Evolutionary conservation across 2,113 vertebrate species (phyloP).

Genomic region (Columba livia): DNA sequence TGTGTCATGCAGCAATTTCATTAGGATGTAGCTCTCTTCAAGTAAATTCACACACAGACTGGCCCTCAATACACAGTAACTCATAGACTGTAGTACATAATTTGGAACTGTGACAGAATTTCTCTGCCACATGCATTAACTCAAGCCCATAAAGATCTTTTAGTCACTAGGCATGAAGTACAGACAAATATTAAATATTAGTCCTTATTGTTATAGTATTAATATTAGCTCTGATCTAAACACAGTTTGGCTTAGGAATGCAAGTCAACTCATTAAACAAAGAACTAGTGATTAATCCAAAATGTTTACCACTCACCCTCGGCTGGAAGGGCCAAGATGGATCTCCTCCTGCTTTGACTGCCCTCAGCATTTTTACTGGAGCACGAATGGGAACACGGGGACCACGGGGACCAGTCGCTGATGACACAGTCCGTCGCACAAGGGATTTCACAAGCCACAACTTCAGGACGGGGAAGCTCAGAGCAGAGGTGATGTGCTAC

Average conservation of each 20-base stretch:
- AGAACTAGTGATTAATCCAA: not conserved
- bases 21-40: not conserved
- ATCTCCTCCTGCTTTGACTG: conserved; percentile 86
- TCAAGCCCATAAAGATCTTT: not conserved
- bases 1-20: not conserved
- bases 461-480: conserved; percentile 67
- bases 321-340: conserved; percentile 86
- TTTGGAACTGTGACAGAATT: not conserved
- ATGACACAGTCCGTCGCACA: conserved; percentile 89
- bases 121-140: not conserved
- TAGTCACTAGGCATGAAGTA: not conserved
- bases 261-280: not conserved
- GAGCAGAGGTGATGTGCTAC: conserved; percentile 79
- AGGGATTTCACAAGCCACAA: conserved; percentile 81
- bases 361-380: conserved; percentile 86
- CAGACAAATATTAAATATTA: not conserved
- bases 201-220: not conserved
- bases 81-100: not conserved
- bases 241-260: not conserved
- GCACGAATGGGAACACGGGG: conserved; percentile 90
- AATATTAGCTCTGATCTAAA: not conserved
- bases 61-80: not conserved
- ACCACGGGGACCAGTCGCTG: conserved; percentile 89
- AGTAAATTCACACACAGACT: not conserved
- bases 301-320: conserved; percentile 78